Evolutionary conservation across 2,888 invertebrate genomes (phyloP), one percentile per base, ranked within the genome.

Genomic region (Meghimatium bilineatum): DNA sequence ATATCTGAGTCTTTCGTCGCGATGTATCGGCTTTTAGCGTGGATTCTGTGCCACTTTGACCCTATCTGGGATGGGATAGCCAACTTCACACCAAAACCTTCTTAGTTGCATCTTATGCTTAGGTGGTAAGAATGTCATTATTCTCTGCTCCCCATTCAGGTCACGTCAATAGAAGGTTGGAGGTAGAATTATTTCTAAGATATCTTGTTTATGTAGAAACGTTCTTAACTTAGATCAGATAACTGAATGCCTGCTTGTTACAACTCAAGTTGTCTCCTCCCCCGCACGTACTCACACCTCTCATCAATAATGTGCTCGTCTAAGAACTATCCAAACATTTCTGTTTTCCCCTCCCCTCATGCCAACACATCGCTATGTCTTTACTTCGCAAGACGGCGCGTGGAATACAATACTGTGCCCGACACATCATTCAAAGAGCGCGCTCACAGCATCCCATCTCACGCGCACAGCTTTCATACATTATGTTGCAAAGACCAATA

Each of bases 391-490:
- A 63, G n/a, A 63, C 23, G 36, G 23, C 77, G 1, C 5, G 20
- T 34, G 3, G 60, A 74, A 29, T 29, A 63, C 60, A 77, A 77
- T 77, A 38, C 63, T 63, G 77, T 77, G 77, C 63, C 77, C 0
- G 38, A 38, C 77, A 77, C 77, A 63, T 34, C 77, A 77, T 77
- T 77, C 60, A 77, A 44, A 49, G 6, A 1, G 1, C 32, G 0
- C 1, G 26, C 60, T 2, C 60, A 56, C 52, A 49, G 49, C 49
- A 49, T 5, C 26, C 49, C 74, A 49, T 0, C 44, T 5, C 36
- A 32, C 77, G 36, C 60, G 63, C 77, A 36, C 74, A 60, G 26
- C 60, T 26, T 26, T 63, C 77, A 77, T 77, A 77, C 38, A 77
- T 77, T 77, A 77, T 38, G n/a, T 34, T 29, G 74, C 44, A 36